Evolutionary conservation across 2,888 invertebrate genomes (phyloP), one percentile per base, ranked within the genome.

Genomic region (Diloba caeruleocephala): DNA sequence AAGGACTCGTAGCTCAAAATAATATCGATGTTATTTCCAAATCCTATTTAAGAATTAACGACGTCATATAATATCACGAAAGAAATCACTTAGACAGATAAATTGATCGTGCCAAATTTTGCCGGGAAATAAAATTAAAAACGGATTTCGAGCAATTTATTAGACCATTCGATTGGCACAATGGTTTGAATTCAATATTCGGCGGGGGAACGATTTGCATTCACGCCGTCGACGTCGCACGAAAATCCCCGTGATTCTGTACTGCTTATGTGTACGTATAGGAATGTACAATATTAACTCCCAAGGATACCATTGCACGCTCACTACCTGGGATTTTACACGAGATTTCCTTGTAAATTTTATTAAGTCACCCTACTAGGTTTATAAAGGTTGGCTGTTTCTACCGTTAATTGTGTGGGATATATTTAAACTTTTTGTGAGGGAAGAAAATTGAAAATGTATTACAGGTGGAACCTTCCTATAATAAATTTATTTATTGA

Each of bases 151-250:
- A 59, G 41, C 43, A 75, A 79, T 72, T 76, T 72, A 71, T 76
- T 66, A 69, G 62, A 60, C 52, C 51, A 69, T 65, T 62, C 61
- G 45, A 58, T 56, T 67, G 65, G 54, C 63, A 67, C 62, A 72
- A 71, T 65, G 58, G 53, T 48, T 51, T 37, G 43, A 41, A 71
- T 75, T 72, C 62, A 75, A 79, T 75, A 74, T 76, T 72, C 69
- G 55, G 46, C 23, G 13, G 4, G 34, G 46, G 43, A 54, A 46
- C 49, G 45, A 80, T 80, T 79, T 79, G 68, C 72, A 77, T 78
- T 65, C 66, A 26, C 33, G 38, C 23, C 52, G 42, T 10, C 2
- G 29, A 38, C 21, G 26, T 23, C 12, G 28, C 23, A 41, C 23
- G 21, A 31, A 43, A 57, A 61, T 49, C 25, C 31, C 34, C 32